A percentile compares a stretch with the other conserved stretches of the same genome.
These are phyloP conservation scores for Cheilosia vulpina DNA, from an alignment of 2,888 invertebrate species.

Conservation along the genomic window DNA sequence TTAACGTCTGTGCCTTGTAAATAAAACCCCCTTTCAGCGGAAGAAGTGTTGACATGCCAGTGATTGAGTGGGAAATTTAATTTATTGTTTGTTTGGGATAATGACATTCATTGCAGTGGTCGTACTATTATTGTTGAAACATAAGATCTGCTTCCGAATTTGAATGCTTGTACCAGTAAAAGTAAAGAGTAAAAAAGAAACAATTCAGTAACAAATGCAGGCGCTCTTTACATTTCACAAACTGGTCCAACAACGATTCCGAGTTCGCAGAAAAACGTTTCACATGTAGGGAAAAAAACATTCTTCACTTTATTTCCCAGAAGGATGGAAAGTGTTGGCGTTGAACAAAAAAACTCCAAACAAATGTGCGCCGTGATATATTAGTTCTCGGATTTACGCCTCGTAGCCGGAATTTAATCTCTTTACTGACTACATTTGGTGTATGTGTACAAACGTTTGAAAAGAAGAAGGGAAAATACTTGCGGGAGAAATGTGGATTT, in stretches of 20 bases:
- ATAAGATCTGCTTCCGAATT: constrained; percentile 12
- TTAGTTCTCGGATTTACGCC: constrained; percentile 20
- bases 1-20: neutral
- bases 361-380: neutral
- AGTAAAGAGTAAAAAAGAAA: neutral
- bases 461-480: too few species aligned
- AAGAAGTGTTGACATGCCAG: neutral
- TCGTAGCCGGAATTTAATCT: constrained; percentile 36
- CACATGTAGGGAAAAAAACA: neutral
- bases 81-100: too few species aligned
- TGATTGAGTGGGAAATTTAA: too few species aligned
- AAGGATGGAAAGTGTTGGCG: constrained; percentile 10
- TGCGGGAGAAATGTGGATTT: too few species aligned
- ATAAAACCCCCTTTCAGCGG: neutral
- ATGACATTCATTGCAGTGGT: constrained; percentile 6
- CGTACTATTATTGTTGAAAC: neutral
- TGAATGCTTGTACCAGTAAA: neutral
- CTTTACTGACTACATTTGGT: constrained; percentile 2
- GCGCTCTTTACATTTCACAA: neutral
- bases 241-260: neutral
- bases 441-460: too few species aligned
- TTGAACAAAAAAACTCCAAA: neutral
- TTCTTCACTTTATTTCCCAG: neutral
- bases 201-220: constrained; percentile 16
- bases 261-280: neutral